Evolutionary conservation across 2,888 invertebrate genomes (phyloP).

Genomic region (Anagyrus pseudococci): DNA sequence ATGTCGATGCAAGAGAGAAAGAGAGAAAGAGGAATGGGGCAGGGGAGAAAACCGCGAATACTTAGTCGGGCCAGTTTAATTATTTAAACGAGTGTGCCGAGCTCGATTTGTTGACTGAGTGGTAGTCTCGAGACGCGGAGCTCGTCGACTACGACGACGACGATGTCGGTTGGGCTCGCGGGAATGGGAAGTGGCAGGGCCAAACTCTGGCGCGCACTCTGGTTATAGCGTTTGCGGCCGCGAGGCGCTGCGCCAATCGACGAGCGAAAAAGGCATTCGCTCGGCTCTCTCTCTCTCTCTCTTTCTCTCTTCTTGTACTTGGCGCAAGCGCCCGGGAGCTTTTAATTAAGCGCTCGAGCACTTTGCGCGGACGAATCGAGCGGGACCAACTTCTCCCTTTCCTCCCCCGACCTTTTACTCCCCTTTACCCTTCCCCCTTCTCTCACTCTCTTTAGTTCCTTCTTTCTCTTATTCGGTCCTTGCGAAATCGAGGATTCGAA

Average conservation of each 20-base stretch:
- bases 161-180: too few species aligned
- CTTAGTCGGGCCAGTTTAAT: background rate
- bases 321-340: conserved; percentile 47
- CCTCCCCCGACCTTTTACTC: background rate
- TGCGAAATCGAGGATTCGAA: conserved; percentile 18
- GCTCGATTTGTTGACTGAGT: conserved; percentile 48
- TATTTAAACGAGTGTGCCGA: background rate
- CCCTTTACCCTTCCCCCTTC: background rate
- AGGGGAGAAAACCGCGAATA: background rate
- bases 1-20: too few species aligned
- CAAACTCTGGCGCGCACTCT: too few species aligned
- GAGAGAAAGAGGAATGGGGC: too few species aligned
- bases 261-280: conserved; percentile 49
- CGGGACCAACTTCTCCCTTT: background rate
- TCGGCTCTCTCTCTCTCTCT: too few species aligned
- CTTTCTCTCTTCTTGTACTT: conserved; percentile 31
- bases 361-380: conserved; percentile 33
- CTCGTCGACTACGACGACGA: too few species aligned
- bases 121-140: conserved; percentile 43
- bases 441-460: background rate
- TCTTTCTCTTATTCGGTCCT: background rate
- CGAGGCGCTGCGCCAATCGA: too few species aligned
- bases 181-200: too few species aligned
- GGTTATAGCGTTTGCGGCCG: too few species aligned
- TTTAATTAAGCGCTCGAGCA: conserved; percentile 51